These are phyloP conservation scores for Thumatha senex DNA, from an alignment of 2,888 invertebrate species.

Conservation along the genomic window DNA sequence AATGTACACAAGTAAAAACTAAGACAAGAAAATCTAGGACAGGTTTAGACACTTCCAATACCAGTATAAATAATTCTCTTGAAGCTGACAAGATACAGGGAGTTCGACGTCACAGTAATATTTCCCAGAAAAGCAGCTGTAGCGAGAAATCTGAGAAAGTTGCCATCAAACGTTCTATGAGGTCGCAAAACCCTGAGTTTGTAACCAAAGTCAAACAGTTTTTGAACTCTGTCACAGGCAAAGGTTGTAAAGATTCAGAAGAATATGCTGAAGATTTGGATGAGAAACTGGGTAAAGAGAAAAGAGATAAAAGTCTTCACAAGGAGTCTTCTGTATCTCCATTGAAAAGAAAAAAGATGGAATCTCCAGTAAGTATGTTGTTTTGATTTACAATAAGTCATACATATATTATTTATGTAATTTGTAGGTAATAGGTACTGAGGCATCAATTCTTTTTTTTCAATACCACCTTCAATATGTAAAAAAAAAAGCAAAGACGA, in stretches of 20 bases:
- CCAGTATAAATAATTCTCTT: conserved; percentile 66
- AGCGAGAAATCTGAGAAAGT: conserved; percentile 68
- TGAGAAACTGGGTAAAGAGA: conserved; percentile 38
- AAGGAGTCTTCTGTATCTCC: conserved; percentile 29
- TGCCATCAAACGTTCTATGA: conserved; percentile 76
- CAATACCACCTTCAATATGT: not conserved
- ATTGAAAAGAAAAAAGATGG: conserved; percentile 46
- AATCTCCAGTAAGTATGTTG: conserved; percentile 33
- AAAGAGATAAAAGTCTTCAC: conserved; percentile 39
- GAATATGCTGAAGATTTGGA: conserved; percentile 50
- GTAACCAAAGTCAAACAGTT: conserved; percentile 85
- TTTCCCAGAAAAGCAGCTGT: conserved; percentile 63
- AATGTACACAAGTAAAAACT: conserved; percentile 81
- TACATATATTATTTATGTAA: not conserved
- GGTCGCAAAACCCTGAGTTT: conserved; percentile 86
- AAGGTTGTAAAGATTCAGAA: conserved; percentile 57
- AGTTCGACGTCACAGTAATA: conserved; percentile 59
- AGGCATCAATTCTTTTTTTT: too few relatives aligned
- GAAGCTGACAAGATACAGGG: conserved; percentile 60
- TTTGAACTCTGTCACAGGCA: conserved; percentile 79
- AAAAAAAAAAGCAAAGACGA: too few relatives aligned
- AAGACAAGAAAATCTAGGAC: conserved; percentile 74
- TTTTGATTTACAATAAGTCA: not conserved
- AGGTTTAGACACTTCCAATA: conserved; percentile 71
- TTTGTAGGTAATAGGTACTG: too few relatives aligned